These are phyloP conservation scores for Ranitomeya imitator DNA, from an alignment of 2,113 vertebrate species.

Conservation along the genomic window DNA sequence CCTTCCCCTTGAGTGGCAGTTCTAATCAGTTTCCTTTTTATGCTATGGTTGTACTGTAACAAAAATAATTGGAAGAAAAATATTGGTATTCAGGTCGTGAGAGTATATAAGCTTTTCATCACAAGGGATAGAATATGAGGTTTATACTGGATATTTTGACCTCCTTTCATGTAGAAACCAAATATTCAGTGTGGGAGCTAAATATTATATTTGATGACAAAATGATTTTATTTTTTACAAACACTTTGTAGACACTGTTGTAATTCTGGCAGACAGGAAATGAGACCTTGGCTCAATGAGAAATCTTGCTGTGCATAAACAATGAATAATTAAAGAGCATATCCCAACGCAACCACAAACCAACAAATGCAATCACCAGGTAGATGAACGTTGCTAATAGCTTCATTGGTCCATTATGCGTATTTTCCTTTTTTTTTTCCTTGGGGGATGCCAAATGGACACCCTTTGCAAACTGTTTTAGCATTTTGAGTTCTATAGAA, in stretches of 20 bases:
- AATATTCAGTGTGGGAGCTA: neutral
- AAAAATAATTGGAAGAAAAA: no score
- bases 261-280: conserved; percentile 14
- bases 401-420: neutral
- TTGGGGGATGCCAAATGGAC: no score
- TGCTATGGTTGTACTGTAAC: no score
- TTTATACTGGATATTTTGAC: neutral
- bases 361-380: neutral
- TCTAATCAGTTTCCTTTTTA: no score
- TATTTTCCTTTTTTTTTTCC: no score
- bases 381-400: neutral
- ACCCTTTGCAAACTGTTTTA: no score
- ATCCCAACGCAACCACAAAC: neutral
- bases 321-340: neutral
- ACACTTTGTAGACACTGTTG: conserved; percentile 9
- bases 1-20: no score
- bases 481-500: no score
- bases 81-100: no score
- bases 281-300: neutral
- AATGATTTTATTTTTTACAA: conserved; percentile 2
- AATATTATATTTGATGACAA: neutral
- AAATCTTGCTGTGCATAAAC: neutral
- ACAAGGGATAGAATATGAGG: neutral
- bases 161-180: neutral
- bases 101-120: neutral